These are phyloP conservation scores for Protobothrops mucrosquamatus DNA, from an alignment of 2,113 vertebrate species.

Conservation along the genomic window DNA sequence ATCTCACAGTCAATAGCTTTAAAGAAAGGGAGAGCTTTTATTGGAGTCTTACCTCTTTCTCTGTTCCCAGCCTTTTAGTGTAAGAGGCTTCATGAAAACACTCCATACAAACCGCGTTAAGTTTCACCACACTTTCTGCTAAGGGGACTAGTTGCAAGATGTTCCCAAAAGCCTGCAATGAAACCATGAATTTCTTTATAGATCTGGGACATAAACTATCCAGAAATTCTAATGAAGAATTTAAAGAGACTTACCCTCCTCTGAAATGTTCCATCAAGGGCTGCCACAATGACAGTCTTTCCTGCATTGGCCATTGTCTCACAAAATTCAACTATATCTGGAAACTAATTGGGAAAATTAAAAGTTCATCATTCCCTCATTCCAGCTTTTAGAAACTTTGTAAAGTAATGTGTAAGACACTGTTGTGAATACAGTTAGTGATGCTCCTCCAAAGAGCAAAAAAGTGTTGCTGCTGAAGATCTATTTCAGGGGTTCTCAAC, in stretches of 20 bases:
- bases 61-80: conserved; percentile 89
- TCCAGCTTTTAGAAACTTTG: background rate
- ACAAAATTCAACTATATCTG: conserved; percentile 89
- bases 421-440: background rate
- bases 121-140: conserved; percentile 94
- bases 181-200: background rate
- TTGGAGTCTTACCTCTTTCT: conserved; percentile 80
- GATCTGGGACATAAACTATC: background rate
- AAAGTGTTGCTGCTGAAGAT: background rate
- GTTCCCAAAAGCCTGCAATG: conserved; percentile 81
- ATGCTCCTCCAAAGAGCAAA: background rate
- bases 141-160: conserved; percentile 91
- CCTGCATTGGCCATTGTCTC: conserved; percentile 91
- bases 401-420: background rate
- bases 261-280: conserved; percentile 95
- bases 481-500: background rate
- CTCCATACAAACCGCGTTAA: conserved; percentile 93
- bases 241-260: conserved; percentile 78
- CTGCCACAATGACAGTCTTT: conserved; percentile 93
- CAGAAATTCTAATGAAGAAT: background rate
- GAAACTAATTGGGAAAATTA: conserved; percentile 72
- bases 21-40: background rate
- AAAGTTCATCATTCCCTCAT: background rate
- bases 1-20: background rate
- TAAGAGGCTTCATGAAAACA: conserved; percentile 93